Evolutionary conservation across 2,113 vertebrate genomes (phyloP).

Genomic region (Cervus canadensis): DNA sequence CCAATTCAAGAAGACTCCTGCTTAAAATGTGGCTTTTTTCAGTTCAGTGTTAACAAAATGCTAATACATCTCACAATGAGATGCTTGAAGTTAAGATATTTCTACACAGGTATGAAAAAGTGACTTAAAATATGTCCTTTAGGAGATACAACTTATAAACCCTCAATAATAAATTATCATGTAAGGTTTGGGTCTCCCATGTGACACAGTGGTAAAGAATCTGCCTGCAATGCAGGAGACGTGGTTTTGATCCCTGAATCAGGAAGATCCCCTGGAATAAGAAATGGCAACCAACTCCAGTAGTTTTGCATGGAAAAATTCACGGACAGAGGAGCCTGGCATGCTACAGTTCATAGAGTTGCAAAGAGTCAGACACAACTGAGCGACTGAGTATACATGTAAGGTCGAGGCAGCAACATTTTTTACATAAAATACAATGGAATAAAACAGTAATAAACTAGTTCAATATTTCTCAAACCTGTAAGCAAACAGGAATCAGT

Average conservation of each 20-base stretch:
- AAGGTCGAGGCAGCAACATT: not conserved
- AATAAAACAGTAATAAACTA: slow-evolving; percentile 24
- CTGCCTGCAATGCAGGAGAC: not conserved
- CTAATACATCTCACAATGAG: not conserved
- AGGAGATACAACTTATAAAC: not conserved
- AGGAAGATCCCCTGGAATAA: not conserved
- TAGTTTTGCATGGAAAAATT: not conserved
- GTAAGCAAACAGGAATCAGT: not conserved
- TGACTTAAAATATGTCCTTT: not conserved
- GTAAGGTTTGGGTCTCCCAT: not conserved
- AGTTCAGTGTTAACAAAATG: not conserved
- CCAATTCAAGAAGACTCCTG: not conserved
- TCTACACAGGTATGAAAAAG: not conserved
- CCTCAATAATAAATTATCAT: not conserved
- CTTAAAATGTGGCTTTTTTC: slow-evolving; percentile 22
- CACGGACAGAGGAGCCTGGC: not conserved
- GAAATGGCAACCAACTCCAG: not conserved
- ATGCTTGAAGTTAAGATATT: not conserved
- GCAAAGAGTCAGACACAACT: not conserved
- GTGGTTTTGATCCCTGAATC: not conserved
- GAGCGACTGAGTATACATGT: not conserved
- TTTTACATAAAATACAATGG: slow-evolving; percentile 15
- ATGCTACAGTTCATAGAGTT: not conserved
- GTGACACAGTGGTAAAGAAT: not conserved
- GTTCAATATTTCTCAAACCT: slow-evolving; percentile 14